A percentile compares a stretch with the other conserved stretches of the same genome.
Evolutionary conservation across 1,140 invertebrate genomes (phyloP).

Genomic region (Meloidogyne hapla): DNA sequence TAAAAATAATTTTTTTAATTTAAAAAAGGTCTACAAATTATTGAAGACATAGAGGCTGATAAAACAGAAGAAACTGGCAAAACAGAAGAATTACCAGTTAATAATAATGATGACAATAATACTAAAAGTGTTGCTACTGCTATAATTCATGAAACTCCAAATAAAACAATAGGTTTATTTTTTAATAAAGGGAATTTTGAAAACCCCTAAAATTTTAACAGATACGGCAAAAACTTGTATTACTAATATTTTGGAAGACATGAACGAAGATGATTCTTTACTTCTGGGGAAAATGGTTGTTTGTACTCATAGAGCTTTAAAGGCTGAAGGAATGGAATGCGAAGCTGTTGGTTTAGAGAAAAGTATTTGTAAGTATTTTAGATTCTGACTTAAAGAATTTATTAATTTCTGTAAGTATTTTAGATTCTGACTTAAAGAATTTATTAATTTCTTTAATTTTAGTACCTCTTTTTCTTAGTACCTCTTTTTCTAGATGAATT

Average conservation of each 20-base stretch:
- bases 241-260: background rate
- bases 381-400: too few species aligned
- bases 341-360: background rate
- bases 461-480: rapidly evolving
- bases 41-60: background rate
- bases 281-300: background rate
- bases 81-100: background rate
- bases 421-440: too few species aligned
- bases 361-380: background rate
- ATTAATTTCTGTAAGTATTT: too few species aligned
- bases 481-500: background rate
- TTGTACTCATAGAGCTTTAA: background rate
- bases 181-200: background rate
- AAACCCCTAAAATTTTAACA: background rate
- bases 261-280: background rate
- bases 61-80: background rate
- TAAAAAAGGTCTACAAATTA: background rate
- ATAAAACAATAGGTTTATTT: background rate
- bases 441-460: background rate
- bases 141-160: background rate
- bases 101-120: background rate
- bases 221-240: background rate
- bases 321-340: background rate
- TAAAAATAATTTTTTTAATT: too few species aligned
- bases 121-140: background rate